phyloP scores from a whole-genome alignment of 2,797 vertebrate genomes.

The Lateolabrax maculatus region DNA sequence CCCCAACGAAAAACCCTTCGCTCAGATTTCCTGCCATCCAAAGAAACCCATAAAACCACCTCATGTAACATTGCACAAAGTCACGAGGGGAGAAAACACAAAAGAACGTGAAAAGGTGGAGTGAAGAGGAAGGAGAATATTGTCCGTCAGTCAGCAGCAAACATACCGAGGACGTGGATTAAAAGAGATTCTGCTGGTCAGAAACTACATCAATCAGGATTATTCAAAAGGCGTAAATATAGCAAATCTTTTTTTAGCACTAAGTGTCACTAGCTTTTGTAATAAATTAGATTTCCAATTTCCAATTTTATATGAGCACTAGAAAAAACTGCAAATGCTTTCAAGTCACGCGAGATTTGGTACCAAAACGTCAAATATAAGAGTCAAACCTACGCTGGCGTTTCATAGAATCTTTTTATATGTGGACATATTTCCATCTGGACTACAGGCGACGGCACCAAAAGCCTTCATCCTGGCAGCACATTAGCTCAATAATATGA shows the following conservation, averaged over 20 bases:
- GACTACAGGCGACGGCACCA: neutral
- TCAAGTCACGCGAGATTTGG: neutral
- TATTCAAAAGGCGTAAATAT: neutral
- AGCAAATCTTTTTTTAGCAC: neutral
- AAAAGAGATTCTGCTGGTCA: neutral
- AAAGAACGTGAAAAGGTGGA: neutral
- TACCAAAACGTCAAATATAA: neutral
- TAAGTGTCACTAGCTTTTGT: neutral
- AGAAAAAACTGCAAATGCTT: neutral
- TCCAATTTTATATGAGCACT: neutral
- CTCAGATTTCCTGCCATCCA: neutral
- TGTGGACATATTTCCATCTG: neutral
- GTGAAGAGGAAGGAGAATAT: neutral
- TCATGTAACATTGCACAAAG: neutral
- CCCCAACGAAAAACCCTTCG: neutral
- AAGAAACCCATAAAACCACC: neutral
- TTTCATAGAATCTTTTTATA: neutral
- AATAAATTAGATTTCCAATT: neutral
- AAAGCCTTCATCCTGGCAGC: neutral
- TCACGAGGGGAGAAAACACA: neutral
- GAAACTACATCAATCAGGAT: neutral
- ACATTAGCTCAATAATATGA: neutral
- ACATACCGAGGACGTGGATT: neutral
- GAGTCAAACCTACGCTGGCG: neutral
- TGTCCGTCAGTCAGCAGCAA: conserved; percentile 12